Evolutionary conservation across 2,113 vertebrate genomes (phyloP), one percentile per base, ranked within the genome.

Genomic region (Mirza zaza): DNA sequence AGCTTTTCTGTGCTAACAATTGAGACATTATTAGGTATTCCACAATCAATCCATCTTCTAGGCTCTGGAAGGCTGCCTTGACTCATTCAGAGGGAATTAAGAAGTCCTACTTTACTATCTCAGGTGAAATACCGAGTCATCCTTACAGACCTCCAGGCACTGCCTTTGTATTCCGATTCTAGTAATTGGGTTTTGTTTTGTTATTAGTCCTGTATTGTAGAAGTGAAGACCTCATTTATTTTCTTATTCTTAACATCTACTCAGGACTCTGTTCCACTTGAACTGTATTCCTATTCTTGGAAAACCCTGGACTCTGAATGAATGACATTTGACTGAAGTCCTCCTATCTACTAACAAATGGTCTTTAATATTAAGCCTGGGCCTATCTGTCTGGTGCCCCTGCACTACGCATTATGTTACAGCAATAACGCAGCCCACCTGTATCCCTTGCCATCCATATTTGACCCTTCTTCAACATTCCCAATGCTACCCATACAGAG

Each of bases 1-100:
- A 76, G 39, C 9, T n/a, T 18, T 32, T 32, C 15, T 59, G 9
- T n/a, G 50, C 17, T 17, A 2, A 17, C 61, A 52, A 0, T 3
- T 70, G 87, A 55, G n/a, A 13, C 7, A 57, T 55, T 48, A 23
- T 50, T 55, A 12, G 6, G 1, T 1, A 7, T 17, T 48, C 6
- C 12, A 15, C 7, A 4, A 20, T n/a, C 20, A 65, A 7, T 34
- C 7, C 1, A 11, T 39, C 0, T 2, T n/a, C 2, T 2, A 6
- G 27, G 8, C 34, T 84, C 13, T 23, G 1, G 9, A 23, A 70
- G 6, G 1, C 48, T 59, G 6, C 23, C 13, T 48, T 25, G 3
- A 21, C 9, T 81, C 50, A 18, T 18, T 27, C 6, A 71, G 52
- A 88, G 61, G 77, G 14, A 27, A 85, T 52, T 8, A 45, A 55